phyloP scores from a whole-genome alignment of 2,113 vertebrate species.

The Gavia stellata region DNA sequence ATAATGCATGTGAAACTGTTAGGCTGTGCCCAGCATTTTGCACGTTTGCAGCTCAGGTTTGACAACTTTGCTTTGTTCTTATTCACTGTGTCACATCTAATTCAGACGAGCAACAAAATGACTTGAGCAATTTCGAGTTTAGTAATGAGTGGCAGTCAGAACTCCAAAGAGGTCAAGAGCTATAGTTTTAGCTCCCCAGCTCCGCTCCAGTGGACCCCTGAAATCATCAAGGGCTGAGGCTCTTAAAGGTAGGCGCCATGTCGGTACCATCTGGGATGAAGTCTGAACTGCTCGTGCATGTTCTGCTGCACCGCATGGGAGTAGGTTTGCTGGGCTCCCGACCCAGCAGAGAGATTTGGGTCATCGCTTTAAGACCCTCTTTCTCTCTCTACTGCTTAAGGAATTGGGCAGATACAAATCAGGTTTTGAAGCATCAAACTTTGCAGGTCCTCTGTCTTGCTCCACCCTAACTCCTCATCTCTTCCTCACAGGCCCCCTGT shows the following conservation, averaged over 20 bases:
- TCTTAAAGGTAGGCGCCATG: rapidly evolving
- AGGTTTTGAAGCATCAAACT: not conserved
- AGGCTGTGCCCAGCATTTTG: not conserved
- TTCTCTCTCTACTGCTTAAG: not conserved
- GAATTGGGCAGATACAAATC: not conserved
- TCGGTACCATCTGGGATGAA: not conserved
- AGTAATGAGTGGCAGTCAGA: not conserved
- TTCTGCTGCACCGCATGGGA: not conserved
- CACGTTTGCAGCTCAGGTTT: not conserved
- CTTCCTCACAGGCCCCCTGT: not conserved
- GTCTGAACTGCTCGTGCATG: not conserved
- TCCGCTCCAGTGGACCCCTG: not conserved
- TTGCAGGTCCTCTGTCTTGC: not conserved
- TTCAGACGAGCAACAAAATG: not conserved
- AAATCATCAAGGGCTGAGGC: not conserved
- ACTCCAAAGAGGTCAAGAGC: not conserved
- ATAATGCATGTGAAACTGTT: not conserved
- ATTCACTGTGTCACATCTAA: not conserved
- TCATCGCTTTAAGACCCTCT: not conserved
- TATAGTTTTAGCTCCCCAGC: not conserved
- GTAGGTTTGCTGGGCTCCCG: not conserved
- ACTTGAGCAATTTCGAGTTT: not conserved
- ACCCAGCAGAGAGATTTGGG: not conserved
- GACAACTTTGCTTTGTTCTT: not conserved
- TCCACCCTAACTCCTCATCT: not conserved